Conservation (phyloP, 2,888 invertebrate genomes). For the Vannuccia rotundouncinata region DNA sequence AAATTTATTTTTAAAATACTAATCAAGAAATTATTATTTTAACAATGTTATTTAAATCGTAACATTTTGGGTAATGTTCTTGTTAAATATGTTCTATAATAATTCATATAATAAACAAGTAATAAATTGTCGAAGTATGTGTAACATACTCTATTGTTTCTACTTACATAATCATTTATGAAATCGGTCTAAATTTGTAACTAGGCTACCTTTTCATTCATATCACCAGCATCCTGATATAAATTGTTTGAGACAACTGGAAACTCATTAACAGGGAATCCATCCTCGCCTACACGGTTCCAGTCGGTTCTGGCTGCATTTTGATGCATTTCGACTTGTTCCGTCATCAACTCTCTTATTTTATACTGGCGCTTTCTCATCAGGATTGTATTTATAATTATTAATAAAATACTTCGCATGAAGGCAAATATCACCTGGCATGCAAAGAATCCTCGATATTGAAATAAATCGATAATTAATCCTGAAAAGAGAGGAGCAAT, state of each 20-base stretch:
- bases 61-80: no score
- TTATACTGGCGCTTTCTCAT: neutral
- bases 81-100: no score
- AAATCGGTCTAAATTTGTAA: no score
- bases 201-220: neutral
- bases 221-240: neutral
- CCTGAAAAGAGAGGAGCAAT: conserved; percentile 40
- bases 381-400: conserved; percentile 31
- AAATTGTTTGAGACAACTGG: neutral
- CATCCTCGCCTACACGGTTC: neutral
- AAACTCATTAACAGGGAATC: neutral
- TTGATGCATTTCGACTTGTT: conserved; percentile 10
- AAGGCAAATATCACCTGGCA: conserved; percentile 30
- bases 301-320: neutral
- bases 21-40: no score
- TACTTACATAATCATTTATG: no score
- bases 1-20: no score
- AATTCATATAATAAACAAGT: no score
- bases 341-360: neutral
- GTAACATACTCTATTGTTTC: no score
- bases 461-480: conserved; percentile 36
- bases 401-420: conserved; percentile 31
- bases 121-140: no score
- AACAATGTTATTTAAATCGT: no score
- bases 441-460: conserved; percentile 37